These are phyloP conservation scores for Megalopta genalis DNA, from an alignment of 1,140 invertebrate genomes.

Conservation along the genomic window DNA sequence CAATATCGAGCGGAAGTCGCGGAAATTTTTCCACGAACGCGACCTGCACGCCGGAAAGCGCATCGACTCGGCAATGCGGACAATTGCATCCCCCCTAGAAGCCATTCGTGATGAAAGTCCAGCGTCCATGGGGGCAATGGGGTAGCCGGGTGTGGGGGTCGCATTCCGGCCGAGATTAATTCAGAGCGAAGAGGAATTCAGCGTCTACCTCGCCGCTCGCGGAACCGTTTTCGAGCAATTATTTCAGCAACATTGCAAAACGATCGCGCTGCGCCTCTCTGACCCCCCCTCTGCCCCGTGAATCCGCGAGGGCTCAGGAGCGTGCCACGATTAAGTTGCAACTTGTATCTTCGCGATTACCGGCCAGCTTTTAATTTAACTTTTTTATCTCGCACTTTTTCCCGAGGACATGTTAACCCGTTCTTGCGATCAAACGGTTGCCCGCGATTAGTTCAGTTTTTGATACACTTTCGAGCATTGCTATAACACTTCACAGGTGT, in stretches of 20 bases:
- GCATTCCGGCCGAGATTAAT: slow-evolving; percentile 78
- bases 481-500: too few relatives aligned
- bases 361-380: neutral
- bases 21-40: slow-evolving; percentile 48
- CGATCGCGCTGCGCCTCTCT: slow-evolving; percentile 59
- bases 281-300: neutral
- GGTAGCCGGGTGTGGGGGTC: slow-evolving; percentile 67
- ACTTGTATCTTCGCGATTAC: slow-evolving; percentile 6
- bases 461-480: too few relatives aligned
- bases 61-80: slow-evolving; percentile 60
- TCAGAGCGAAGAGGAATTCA: slow-evolving; percentile 77
- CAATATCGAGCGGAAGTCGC: slow-evolving; percentile 47
- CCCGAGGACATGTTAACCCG: neutral
- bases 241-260: slow-evolving; percentile 74
- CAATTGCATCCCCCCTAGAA: slow-evolving; percentile 66
- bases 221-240: slow-evolving; percentile 70
- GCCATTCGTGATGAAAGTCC: slow-evolving; percentile 67
- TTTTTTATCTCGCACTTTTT: neutral
- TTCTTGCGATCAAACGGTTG: neutral
- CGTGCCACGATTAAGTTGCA: slow-evolving; percentile 32
- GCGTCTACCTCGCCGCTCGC: slow-evolving; percentile 70
- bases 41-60: slow-evolving; percentile 37
- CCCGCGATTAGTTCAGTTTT: too few relatives aligned
- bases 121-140: slow-evolving; percentile 63
- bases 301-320: neutral